Percentiles rank a stretch among this genome's conserved stretches.
These are phyloP conservation scores for Blastobasis lacticolella DNA, from an alignment of 2,888 invertebrate species.

Conservation along the genomic window DNA sequence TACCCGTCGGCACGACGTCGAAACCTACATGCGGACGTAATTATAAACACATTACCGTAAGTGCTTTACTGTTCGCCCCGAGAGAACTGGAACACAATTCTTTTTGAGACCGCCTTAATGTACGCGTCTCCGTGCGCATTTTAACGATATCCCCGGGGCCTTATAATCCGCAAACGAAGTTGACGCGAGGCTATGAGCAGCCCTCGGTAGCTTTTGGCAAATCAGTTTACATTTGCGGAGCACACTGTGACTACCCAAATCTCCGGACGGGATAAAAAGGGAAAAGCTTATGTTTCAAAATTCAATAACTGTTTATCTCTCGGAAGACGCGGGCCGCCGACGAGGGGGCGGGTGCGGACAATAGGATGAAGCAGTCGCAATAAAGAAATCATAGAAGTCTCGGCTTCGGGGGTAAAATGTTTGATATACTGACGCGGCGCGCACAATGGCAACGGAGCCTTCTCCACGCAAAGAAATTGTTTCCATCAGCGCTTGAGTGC, in stretches of 20 bases:
- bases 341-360: constrained; percentile 42
- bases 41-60: constrained; percentile 68
- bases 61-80: constrained; percentile 45
- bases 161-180: constrained; percentile 35
- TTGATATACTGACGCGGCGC: constrained; percentile 42
- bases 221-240: constrained; percentile 37
- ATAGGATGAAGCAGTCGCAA: constrained; percentile 50
- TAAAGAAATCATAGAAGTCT: constrained; percentile 61
- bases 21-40: constrained; percentile 54
- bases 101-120: constrained; percentile 31
- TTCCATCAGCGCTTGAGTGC: constrained; percentile 26
- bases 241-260: constrained; percentile 39
- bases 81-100: constrained; percentile 39
- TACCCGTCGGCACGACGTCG: constrained; percentile 42
- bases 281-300: constrained; percentile 56
- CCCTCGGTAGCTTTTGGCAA: constrained; percentile 2
- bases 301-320: constrained; percentile 58
- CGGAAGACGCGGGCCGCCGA: constrained; percentile 37
- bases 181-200: constrained; percentile 8
- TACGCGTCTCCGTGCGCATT: constrained; percentile 26
- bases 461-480: constrained; percentile 32
- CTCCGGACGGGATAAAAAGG: constrained; percentile 46
- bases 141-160: constrained; percentile 25
- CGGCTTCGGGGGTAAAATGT: constrained; percentile 54
- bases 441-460: constrained; percentile 27